A percentile compares a stretch with the other conserved stretches of the same genome.
Evolutionary conservation across 2,888 invertebrate genomes (phyloP).

Genomic region (Diarsia mendica): DNA sequence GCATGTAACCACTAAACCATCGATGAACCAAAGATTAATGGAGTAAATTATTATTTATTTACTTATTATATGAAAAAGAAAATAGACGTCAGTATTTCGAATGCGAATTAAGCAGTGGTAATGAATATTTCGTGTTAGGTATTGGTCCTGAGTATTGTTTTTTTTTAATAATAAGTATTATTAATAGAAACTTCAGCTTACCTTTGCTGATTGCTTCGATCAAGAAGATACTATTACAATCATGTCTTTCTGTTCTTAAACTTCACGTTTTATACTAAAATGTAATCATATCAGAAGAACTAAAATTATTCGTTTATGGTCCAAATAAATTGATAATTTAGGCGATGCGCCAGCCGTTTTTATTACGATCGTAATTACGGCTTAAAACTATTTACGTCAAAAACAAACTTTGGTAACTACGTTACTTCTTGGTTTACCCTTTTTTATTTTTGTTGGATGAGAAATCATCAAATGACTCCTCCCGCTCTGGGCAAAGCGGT

Average conservation of each 20-base stretch:
- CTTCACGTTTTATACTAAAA: constrained; percentile 30
- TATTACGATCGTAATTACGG: constrained; percentile 19
- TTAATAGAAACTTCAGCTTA: constrained; percentile 35
- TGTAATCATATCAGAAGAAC: constrained; percentile 54
- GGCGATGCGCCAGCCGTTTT: constrained; percentile 10
- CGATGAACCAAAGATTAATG: not conserved
- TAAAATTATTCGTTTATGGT: constrained; percentile 60
- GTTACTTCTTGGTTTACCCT: not conserved
- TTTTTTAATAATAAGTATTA: constrained; percentile 24
- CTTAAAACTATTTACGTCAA: constrained; percentile 2
- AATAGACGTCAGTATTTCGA: no score
- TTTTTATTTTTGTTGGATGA: no score
- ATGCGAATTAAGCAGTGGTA: no score
- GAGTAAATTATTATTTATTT: not conserved
- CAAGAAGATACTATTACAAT: constrained; percentile 50
- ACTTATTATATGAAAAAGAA: no score
- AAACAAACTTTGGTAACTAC: constrained; percentile 6
- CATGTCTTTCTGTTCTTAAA: constrained; percentile 27
- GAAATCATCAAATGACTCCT: no score
- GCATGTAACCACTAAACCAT: not conserved
- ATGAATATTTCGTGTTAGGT: no score
- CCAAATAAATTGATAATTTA: constrained; percentile 58
- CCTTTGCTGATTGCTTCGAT: constrained; percentile 51
- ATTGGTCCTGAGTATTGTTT: not conserved
- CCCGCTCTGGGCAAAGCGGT: no score